Evolutionary conservation across 2,113 vertebrate genomes (phyloP).

Genomic region (Brachypteracias leptosomus): DNA sequence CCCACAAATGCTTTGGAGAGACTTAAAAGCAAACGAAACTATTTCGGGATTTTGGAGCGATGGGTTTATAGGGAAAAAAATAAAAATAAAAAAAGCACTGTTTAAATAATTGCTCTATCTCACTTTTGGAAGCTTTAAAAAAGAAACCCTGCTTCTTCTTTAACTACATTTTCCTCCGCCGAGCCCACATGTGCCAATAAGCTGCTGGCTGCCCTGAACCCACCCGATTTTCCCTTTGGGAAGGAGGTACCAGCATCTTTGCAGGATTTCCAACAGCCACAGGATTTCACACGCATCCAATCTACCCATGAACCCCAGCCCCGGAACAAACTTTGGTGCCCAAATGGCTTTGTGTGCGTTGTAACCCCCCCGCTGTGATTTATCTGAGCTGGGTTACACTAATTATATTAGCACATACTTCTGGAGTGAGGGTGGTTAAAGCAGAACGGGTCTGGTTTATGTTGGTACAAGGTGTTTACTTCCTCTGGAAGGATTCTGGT

Average conservation of each 20-base stretch:
- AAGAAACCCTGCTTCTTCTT: background rate
- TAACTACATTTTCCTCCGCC: background rate
- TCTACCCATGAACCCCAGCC: background rate
- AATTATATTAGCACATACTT: background rate
- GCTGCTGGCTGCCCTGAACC: background rate
- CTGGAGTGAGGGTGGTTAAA: background rate
- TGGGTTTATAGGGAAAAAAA: background rate
- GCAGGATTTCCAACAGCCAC: background rate
- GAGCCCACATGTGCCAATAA: background rate
- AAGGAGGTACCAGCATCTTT: background rate
- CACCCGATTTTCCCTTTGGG: background rate
- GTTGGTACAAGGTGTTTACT: constrained; percentile 2
- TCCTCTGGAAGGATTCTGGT: background rate
- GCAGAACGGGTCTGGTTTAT: background rate
- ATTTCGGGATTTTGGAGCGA: background rate
- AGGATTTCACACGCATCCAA: background rate
- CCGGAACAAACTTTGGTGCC: background rate
- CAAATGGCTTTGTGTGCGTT: background rate
- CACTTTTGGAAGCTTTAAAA: background rate
- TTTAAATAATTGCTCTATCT: background rate
- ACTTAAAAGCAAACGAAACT: background rate
- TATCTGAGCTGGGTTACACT: background rate
- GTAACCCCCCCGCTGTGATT: background rate
- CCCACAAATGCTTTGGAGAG: background rate
- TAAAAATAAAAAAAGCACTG: background rate